A percentile compares a stretch with the other conserved stretches of the same genome.
Evolutionary conservation across 2,797 vertebrate genomes (phyloP).

Genomic region (Ctenopoma kingsleyae): DNA sequence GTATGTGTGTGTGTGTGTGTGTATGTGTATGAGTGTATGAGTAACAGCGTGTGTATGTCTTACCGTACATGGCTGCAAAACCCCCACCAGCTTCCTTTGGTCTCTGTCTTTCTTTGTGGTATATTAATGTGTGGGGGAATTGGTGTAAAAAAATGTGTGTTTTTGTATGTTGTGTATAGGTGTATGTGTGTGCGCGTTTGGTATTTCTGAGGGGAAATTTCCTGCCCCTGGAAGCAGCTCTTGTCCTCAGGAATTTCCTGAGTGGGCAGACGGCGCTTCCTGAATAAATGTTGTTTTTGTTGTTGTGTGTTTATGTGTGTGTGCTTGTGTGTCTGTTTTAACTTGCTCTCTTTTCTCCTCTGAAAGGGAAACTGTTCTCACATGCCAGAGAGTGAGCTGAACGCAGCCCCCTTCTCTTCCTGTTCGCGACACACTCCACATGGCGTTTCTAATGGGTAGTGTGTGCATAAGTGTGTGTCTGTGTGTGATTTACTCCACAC

Average conservation of each 20-base stretch:
- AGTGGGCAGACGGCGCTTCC: constrained; percentile 98
- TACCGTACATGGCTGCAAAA: constrained; percentile 39
- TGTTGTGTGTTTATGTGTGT: constrained; percentile 50
- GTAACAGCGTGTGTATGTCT: constrained; percentile 25
- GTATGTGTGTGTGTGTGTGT: constrained; percentile 21
- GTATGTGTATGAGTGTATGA: constrained; percentile 16
- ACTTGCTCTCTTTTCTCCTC: constrained; percentile 72
- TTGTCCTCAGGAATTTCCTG: constrained; percentile 99
- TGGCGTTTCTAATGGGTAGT: constrained; percentile 44
- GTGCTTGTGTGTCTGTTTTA: constrained; percentile 41
- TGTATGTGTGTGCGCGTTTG: constrained; percentile 51
- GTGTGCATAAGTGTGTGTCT: background rate
- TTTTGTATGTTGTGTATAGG: constrained; percentile 32
- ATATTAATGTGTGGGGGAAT: constrained; percentile 39
- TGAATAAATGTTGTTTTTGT: constrained; percentile 91
- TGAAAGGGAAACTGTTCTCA: constrained; percentile 95
- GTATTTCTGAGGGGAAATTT: constrained; percentile 96
- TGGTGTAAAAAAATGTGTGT: constrained; percentile 38
- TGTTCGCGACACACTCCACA: constrained; percentile 75
- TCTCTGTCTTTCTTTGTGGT: constrained; percentile 49
- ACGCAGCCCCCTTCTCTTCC: constrained; percentile 74
- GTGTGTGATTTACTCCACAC: constrained; percentile 21
- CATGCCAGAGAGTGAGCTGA: constrained; percentile 75
- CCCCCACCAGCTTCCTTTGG: constrained; percentile 33
- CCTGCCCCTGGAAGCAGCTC: constrained; percentile 96